Evolutionary conservation across 2,797 vertebrate genomes (phyloP).

Genomic region (Peromyscus melanophrys): DNA sequence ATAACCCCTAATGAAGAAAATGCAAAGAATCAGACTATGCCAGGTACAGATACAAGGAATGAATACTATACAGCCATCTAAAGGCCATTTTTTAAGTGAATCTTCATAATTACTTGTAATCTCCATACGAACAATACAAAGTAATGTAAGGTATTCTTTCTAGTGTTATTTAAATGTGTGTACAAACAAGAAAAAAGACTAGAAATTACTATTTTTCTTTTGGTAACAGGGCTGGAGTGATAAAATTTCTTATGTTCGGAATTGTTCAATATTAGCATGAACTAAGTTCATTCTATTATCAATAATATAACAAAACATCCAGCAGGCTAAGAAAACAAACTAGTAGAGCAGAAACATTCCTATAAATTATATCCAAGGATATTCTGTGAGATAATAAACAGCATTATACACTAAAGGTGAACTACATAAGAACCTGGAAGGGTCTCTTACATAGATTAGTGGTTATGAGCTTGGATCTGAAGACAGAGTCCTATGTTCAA

Average conservation of each 20-base stretch:
- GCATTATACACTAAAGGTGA: constrained; percentile 56
- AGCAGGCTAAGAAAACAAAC: constrained; percentile 58
- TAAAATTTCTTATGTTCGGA: constrained; percentile 41
- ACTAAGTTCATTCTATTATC: constrained; percentile 45
- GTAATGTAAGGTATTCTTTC: constrained; percentile 7
- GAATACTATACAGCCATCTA: neutral
- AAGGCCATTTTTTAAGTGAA: constrained; percentile 10
- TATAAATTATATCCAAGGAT: neutral
- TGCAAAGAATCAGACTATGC: neutral
- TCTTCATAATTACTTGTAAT: constrained; percentile 20
- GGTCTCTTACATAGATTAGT: constrained; percentile 76
- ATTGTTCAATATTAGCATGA: constrained; percentile 58
- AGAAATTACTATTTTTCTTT: constrained; percentile 23
- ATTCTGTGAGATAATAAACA: constrained; percentile 60
- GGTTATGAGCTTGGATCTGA: constrained; percentile 74
- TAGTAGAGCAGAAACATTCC: constrained; percentile 52
- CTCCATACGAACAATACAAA: constrained; percentile 14
- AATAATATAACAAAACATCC: constrained; percentile 39
- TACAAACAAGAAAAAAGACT: neutral
- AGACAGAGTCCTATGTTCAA: constrained; percentile 78
- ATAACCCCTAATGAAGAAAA: neutral
- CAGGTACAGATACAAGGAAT: neutral
- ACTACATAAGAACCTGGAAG: constrained; percentile 74
- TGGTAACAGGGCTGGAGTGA: neutral
- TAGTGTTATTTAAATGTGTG: constrained; percentile 15